These are phyloP conservation scores for Corythornis madagascariensis DNA, from an alignment of 2,113 vertebrate genomes.

Conservation along the genomic window DNA sequence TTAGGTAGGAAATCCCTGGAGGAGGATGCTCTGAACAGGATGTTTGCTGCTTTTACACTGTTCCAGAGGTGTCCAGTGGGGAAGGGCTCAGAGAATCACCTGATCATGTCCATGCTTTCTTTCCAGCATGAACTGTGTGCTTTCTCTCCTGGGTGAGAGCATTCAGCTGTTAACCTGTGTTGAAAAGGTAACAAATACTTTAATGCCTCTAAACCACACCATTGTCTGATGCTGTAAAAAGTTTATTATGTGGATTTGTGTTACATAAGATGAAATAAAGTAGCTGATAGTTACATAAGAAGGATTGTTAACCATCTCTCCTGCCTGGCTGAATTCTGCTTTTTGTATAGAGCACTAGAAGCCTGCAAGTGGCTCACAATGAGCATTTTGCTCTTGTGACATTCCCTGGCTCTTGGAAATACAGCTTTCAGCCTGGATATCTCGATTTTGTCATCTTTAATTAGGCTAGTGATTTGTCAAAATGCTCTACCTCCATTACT, in stretches of 20 bases:
- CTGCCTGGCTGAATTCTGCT: neutral
- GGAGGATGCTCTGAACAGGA: neutral
- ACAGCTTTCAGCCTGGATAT: neutral
- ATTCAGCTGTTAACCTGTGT: neutral
- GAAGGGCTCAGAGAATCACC: neutral
- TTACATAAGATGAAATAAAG: neutral
- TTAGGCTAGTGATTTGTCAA: neutral
- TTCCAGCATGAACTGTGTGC: neutral
- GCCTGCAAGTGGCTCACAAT: neutral
- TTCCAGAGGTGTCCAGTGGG: neutral
- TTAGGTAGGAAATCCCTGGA: neutral
- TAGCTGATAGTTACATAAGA: neutral
- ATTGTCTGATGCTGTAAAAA: neutral
- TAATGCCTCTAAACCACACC: neutral
- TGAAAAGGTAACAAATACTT: neutral
- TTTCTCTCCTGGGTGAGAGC: neutral
- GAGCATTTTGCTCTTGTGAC: neutral
- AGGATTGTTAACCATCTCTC: neutral
- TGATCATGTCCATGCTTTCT: neutral
- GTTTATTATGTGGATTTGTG: neutral
- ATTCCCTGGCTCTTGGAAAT: neutral
- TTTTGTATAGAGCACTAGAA: neutral
- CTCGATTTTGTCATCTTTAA: neutral
- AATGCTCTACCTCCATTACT: neutral
- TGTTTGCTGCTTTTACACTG: neutral